These are phyloP conservation scores for Arctia plantaginis DNA, from an alignment of 2,888 invertebrate species.

Conservation along the genomic window DNA sequence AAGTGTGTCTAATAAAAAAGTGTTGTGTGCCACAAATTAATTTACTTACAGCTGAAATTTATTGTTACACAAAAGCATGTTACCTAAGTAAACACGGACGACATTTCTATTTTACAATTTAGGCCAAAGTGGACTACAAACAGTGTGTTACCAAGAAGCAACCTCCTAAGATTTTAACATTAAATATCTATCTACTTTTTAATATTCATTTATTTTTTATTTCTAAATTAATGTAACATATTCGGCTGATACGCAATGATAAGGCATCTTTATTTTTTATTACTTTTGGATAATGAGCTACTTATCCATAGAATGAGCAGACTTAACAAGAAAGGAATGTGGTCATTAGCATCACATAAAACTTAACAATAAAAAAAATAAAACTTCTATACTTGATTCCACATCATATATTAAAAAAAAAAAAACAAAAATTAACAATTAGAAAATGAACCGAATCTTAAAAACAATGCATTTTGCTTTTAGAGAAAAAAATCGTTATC, in stretches of 20 bases:
- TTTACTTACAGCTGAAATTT: background rate
- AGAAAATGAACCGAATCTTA: background rate
- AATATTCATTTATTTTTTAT: slow-evolving; percentile 25
- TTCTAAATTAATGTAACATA: background rate
- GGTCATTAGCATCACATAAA: background rate
- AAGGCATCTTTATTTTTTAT: background rate
- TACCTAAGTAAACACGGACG: slow-evolving; percentile 24
- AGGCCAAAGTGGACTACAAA: slow-evolving; percentile 73
- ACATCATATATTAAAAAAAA: background rate
- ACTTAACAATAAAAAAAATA: background rate
- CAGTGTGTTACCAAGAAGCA: slow-evolving; percentile 53
- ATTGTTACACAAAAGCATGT: background rate
- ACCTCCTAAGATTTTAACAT: slow-evolving; percentile 37
- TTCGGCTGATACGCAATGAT: background rate
- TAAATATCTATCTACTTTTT: slow-evolving; percentile 29
- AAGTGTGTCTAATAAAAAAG: background rate
- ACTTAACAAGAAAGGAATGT: background rate
- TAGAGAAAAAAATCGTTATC: background rate
- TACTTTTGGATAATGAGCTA: background rate
- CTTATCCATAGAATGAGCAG: background rate
- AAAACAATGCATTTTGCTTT: background rate
- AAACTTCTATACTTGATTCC: background rate
- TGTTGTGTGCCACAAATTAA: background rate
- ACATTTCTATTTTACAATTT: slow-evolving; percentile 55
- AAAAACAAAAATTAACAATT: background rate